Conservation (phyloP, 2,888 invertebrate genomes). For the Agrenia bidenticulata region DNA sequence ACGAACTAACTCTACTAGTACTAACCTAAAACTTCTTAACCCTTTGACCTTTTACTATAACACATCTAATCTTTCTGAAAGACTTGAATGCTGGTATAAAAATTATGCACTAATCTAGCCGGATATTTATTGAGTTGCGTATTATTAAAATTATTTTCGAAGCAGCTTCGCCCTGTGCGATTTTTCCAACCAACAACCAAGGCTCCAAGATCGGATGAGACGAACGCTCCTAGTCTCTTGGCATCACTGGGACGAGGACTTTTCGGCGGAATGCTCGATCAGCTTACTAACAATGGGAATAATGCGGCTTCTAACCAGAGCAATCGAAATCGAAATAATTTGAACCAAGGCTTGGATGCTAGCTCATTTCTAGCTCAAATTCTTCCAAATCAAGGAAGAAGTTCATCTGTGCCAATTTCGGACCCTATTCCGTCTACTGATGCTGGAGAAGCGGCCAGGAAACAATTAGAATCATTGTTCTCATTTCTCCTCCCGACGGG, state of each 20-base stretch:
- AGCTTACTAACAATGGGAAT: constrained; percentile 26
- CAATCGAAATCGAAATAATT: not conserved
- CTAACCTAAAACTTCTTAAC: too few species aligned
- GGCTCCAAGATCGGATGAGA: constrained; percentile 12
- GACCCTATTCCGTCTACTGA: not conserved
- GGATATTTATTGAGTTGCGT: too few species aligned
- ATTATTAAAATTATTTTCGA: not conserved
- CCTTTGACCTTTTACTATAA: too few species aligned
- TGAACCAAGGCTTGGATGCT: not conserved
- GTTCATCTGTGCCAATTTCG: not conserved
- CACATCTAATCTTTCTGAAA: too few species aligned
- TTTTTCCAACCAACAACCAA: constrained; percentile 21
- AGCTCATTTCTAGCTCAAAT: constrained; percentile 18
- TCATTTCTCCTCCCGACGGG: not conserved
- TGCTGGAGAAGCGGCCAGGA: not conserved
- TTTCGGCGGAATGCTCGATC: constrained; percentile 50
- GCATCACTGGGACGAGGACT: constrained; percentile 50
- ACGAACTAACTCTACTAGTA: too few species aligned
- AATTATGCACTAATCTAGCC: too few species aligned
- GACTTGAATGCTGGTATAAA: too few species aligned
- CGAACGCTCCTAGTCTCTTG: constrained; percentile 45
- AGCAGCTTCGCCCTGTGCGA: constrained; percentile 13
- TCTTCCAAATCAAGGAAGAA: constrained; percentile 11
- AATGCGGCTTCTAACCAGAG: not conserved
- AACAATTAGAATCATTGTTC: constrained; percentile 14